Evolutionary conservation across 2,113 vertebrate species (phyloP).

Genomic region (Cricetomys ansorgei): DNA sequence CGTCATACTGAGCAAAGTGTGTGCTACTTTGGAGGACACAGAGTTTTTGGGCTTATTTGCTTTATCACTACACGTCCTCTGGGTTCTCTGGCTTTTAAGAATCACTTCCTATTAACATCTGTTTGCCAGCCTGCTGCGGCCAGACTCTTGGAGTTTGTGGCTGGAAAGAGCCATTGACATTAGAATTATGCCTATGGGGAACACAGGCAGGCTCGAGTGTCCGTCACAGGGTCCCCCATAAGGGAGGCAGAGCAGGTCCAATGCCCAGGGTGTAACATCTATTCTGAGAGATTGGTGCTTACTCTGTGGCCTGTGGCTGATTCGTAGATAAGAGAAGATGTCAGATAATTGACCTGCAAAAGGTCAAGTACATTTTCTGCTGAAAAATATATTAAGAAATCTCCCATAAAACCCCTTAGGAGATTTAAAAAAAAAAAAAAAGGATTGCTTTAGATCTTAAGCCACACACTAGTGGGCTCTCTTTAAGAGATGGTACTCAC

Average conservation of each 20-base stretch:
- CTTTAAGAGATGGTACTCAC: background rate
- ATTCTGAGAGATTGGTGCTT: background rate
- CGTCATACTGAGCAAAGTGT: background rate
- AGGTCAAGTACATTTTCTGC: slow-evolving; percentile 26
- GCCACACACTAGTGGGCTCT: background rate
- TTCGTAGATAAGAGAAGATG: background rate
- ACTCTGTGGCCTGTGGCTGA: background rate
- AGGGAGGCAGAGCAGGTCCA: background rate
- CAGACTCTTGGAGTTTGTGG: background rate
- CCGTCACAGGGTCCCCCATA: background rate
- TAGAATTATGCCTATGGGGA: background rate
- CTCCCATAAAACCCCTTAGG: background rate
- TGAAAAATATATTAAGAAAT: background rate
- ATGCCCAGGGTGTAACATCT: no score
- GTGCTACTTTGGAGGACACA: background rate
- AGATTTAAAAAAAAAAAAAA: no score
- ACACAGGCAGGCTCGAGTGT: background rate
- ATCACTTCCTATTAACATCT: background rate
- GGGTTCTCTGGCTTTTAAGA: background rate
- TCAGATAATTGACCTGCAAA: background rate
- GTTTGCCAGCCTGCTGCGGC: background rate
- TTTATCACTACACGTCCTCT: background rate
- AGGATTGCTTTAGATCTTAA: background rate
- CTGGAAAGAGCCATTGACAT: background rate
- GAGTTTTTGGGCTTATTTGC: background rate